Evolutionary conservation across 1,140 invertebrate genomes (phyloP).

Genomic region (Lethrus apterus): DNA sequence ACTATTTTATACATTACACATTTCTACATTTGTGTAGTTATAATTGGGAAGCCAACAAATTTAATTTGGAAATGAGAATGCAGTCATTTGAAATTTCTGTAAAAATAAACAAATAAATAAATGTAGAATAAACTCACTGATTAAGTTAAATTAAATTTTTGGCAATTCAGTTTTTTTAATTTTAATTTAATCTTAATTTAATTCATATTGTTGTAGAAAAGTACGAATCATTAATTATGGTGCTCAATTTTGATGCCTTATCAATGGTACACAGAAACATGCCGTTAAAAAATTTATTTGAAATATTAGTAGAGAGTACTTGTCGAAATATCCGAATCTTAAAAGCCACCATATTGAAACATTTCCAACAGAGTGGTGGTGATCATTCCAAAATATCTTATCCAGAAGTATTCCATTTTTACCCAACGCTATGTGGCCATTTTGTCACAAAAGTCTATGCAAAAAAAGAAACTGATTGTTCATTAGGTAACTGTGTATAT

Average conservation of each 20-base stretch:
- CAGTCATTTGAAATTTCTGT: neutral
- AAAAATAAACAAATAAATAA: too few species aligned
- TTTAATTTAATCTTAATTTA: conserved; percentile 4
- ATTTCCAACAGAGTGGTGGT: conserved; percentile 18
- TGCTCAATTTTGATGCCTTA: conserved; percentile 60
- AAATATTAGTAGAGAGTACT: conserved; percentile 63
- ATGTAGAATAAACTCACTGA: too few species aligned
- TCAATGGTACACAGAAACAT: conserved; percentile 59
- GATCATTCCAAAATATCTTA: conserved; percentile 18
- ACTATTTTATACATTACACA: too few species aligned
- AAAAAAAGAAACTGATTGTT: conserved; percentile 51
- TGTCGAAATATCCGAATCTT: conserved; percentile 59
- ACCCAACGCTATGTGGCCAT: conserved; percentile 58
- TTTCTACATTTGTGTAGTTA: neutral
- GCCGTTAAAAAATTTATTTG: conserved; percentile 56
- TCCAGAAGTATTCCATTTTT: conserved; percentile 58
- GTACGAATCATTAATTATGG: conserved; percentile 46
- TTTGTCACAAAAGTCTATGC: conserved; percentile 68
- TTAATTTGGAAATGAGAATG: neutral
- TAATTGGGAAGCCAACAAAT: too few species aligned
- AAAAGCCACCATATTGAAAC: conserved; percentile 41
- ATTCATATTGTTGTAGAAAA: conserved; percentile 38
- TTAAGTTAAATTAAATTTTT: too few species aligned
- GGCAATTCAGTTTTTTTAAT: too few species aligned
- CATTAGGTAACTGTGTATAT: conserved; percentile 29